A percentile compares a stretch with the other conserved stretches of the same genome.
phyloP scores from a whole-genome alignment of 2,888 invertebrate species.

The Dryomyza anilis region DNA sequence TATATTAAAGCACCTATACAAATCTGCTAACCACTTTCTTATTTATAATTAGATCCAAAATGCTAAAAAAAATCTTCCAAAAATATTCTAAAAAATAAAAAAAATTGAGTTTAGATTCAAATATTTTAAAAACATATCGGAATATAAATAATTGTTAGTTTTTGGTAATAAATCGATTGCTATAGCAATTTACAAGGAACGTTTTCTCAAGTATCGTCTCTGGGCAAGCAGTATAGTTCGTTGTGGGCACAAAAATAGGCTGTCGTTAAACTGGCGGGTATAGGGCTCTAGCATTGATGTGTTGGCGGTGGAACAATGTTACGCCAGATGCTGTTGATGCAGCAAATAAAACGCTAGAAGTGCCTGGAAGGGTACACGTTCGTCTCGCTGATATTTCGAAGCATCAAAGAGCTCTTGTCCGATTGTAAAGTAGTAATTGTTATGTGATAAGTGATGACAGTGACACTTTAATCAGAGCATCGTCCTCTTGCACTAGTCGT shows the following conservation, averaged over 20 bases:
- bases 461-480: slow-evolving; percentile 69
- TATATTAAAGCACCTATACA: too few relatives aligned
- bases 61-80: too few relatives aligned
- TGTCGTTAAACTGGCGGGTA: slow-evolving; percentile 71
- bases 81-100: too few relatives aligned
- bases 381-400: slow-evolving; percentile 43
- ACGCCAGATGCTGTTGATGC: slow-evolving; percentile 67
- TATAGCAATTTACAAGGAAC: too few relatives aligned
- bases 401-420: slow-evolving; percentile 61
- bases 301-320: too few relatives aligned
- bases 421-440: slow-evolving; percentile 66
- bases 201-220: slow-evolving; percentile 65
- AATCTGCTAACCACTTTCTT: too few relatives aligned
- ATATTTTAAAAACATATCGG: too few relatives aligned
- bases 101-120: too few relatives aligned
- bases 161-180: too few relatives aligned
- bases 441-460: slow-evolving; percentile 66
- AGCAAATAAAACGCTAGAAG: slow-evolving; percentile 76
- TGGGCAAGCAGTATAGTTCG: slow-evolving; percentile 66
- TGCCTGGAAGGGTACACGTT: slow-evolving; percentile 70
- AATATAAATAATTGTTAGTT: too few relatives aligned
- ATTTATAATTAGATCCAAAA: too few relatives aligned
- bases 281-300: slow-evolving; percentile 68
- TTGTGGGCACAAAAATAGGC: slow-evolving; percentile 71
- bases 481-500: slow-evolving; percentile 63